phyloP scores from a whole-genome alignment of 2,113 vertebrate species.

The Callocephalon fimbriatum region DNA sequence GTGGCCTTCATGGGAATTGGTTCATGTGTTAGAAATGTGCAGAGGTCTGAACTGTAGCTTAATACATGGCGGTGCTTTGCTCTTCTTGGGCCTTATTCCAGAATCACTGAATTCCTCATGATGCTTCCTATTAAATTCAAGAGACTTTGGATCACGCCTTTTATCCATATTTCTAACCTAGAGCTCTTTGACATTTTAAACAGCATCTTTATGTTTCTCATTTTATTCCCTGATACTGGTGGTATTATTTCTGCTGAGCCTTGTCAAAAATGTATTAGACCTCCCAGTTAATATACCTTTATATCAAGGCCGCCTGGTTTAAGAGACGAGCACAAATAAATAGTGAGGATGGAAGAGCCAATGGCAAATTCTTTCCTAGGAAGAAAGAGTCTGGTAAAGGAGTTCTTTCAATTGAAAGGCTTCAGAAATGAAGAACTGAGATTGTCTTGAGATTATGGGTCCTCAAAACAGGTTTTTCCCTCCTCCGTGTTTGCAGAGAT shows the following conservation, averaged over 20 bases:
- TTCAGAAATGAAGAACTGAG: background rate
- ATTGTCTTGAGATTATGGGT: background rate
- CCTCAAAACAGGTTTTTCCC: fast-evolving
- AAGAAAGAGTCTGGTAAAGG: background rate
- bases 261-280: background rate
- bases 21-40: background rate
- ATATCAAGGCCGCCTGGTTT: background rate
- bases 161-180: background rate
- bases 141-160: background rate
- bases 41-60: background rate
- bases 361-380: background rate
- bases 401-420: background rate
- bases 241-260: background rate
- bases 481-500: background rate
- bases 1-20: background rate
- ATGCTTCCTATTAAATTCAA: background rate
- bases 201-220: background rate
- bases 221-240: background rate
- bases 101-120: background rate
- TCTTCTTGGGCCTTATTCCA: background rate
- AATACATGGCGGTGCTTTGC: background rate
- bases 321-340: background rate
- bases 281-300: background rate
- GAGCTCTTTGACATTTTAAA: background rate
- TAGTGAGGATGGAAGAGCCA: background rate